phyloP scores from a whole-genome alignment of 2,888 invertebrate genomes.

The Halictus ligatus region DNA sequence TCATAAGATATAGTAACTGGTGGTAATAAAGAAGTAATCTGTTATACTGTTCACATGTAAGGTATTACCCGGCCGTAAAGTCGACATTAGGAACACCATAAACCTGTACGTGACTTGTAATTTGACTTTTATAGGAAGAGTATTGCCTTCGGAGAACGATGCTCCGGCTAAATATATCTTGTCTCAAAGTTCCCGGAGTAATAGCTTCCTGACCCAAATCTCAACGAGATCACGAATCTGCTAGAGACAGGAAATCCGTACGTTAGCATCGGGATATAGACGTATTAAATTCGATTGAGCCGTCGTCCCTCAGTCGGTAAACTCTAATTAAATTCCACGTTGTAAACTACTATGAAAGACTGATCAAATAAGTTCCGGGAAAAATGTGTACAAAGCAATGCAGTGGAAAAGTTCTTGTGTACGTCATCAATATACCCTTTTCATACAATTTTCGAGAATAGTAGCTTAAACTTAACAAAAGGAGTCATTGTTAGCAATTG shows the following conservation, averaged over 20 bases:
- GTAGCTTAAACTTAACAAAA: no score
- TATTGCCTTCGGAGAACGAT: slow-evolving; percentile 32
- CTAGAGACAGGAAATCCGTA: slow-evolving; percentile 48
- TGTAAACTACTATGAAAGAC: slow-evolving; percentile 29
- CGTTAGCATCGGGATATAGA: slow-evolving; percentile 42
- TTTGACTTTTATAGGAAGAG: slow-evolving; percentile 46
- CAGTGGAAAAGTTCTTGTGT: neutral
- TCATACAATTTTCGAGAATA: no score
- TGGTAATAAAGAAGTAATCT: neutral
- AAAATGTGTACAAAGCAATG: neutral
- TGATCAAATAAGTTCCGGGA: neutral
- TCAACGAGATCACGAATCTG: slow-evolving; percentile 52
- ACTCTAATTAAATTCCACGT: slow-evolving; percentile 62
- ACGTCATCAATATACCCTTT: no score
- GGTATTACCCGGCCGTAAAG: neutral
- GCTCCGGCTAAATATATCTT: slow-evolving; percentile 53
- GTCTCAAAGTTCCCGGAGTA: slow-evolving; percentile 54
- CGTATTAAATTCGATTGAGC: slow-evolving; percentile 56
- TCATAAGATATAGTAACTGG: neutral
- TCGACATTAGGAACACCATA: neutral
- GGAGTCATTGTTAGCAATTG: no score
- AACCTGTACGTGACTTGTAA: slow-evolving; percentile 16
- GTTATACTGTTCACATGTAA: neutral
- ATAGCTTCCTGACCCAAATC: slow-evolving; percentile 65
- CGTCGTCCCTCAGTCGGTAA: slow-evolving; percentile 28